Conservation (phyloP, 2,797 vertebrate species). For the Catharus ustulatus region DNA sequence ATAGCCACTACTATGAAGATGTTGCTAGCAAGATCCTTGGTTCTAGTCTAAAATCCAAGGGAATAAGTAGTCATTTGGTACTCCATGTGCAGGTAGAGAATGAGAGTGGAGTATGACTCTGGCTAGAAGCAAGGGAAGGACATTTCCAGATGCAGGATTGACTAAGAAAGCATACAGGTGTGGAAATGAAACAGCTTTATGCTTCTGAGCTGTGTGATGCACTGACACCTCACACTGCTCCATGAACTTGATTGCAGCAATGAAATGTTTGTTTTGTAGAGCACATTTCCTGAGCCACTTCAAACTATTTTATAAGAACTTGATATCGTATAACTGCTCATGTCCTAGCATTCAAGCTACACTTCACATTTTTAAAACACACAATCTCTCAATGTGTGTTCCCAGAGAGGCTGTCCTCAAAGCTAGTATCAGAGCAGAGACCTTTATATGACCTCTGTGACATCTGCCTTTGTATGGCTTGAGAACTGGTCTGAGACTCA, state of each 20-base stretch:
- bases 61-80: not conserved
- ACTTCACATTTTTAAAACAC: not conserved
- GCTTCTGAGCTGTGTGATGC: not conserved
- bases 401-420: not conserved
- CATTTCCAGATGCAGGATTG: not conserved
- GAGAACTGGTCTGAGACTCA: not conserved
- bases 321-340: not conserved
- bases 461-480: constrained; percentile 9
- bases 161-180: not conserved
- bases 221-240: not conserved
- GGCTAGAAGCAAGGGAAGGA: not conserved
- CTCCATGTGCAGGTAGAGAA: not conserved
- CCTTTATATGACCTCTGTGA: not conserved
- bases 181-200: not conserved
- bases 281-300: not conserved
- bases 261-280: not conserved
- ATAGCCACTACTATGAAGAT: not conserved
- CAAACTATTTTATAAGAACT: not conserved
- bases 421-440: not conserved
- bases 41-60: not conserved
- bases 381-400: not conserved
- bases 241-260: not conserved
- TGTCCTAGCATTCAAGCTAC: not conserved
- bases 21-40: not conserved
- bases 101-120: not conserved